Conservation (phyloP, 2,888 invertebrate species). For the Anticlea derivata region DNA sequence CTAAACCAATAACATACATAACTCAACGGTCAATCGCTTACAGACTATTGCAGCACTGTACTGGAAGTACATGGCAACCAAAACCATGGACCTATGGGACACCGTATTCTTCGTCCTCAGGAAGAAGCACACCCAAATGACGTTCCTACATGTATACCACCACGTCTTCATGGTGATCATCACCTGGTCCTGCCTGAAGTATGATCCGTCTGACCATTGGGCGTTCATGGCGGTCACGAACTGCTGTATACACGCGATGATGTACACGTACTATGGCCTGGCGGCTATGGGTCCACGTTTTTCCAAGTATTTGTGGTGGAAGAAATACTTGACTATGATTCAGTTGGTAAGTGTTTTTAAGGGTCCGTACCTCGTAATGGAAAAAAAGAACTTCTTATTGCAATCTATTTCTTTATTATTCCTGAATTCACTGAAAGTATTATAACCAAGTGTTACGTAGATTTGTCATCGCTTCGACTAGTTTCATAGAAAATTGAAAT, state of each 20-base stretch:
- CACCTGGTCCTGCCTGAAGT: conserved; percentile 88
- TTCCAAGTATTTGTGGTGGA: conserved; percentile 91
- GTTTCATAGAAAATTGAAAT: too few relatives aligned
- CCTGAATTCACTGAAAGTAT: too few relatives aligned
- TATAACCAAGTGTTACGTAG: too few relatives aligned
- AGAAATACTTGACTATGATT: conserved; percentile 89
- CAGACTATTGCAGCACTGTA: conserved; percentile 49
- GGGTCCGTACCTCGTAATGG: too few relatives aligned
- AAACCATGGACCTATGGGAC: conserved; percentile 87
- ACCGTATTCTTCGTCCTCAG: conserved; percentile 92
- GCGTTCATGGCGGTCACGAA: conserved; percentile 87
- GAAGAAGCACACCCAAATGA: conserved; percentile 89
- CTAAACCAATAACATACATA: too few relatives aligned
- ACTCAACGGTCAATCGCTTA: conserved; percentile 3
- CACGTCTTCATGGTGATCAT: conserved; percentile 88
- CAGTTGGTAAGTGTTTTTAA: conserved; percentile 85
- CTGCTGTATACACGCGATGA: conserved; percentile 87
- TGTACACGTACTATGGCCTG: conserved; percentile 90
- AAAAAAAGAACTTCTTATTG: too few relatives aligned
- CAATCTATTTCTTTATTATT: too few relatives aligned
- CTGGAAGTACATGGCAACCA: conserved; percentile 89
- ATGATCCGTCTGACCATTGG: conserved; percentile 88
- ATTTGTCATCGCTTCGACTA: too few relatives aligned
- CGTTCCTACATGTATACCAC: conserved; percentile 93
- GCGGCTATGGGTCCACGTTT: conserved; percentile 87